Conservation (phyloP, 1,140 invertebrate genomes). For the Aphis gossypii region DNA sequence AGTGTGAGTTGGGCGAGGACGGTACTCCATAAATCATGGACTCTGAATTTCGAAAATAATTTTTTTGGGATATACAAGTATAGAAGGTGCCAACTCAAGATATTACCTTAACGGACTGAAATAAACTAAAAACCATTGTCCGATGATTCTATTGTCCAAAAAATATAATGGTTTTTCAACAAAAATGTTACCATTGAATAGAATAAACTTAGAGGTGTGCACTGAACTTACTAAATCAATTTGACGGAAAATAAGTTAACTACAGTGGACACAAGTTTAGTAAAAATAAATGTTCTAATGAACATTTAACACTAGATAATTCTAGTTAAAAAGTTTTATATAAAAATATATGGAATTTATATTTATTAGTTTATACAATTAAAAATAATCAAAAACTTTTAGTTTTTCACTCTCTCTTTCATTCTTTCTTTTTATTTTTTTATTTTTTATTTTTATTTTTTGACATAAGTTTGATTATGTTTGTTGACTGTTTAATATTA, state of each 20-base stretch:
- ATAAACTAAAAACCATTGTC: constrained; percentile 45
- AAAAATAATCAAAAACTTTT: neutral
- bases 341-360: neutral
- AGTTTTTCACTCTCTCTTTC: neutral
- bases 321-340: neutral
- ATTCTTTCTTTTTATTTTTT: too few species aligned
- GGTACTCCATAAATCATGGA: constrained; percentile 12
- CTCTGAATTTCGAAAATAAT: neutral
- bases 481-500: too few species aligned
- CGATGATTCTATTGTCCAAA: constrained; percentile 32
- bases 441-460: too few species aligned
- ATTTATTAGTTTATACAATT: neutral
- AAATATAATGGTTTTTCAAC: constrained; percentile 31
- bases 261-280: neutral
- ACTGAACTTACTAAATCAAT: constrained; percentile 19
- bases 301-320: too few species aligned
- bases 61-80: neutral
- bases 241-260: neutral
- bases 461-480: too few species aligned
- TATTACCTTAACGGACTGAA: constrained; percentile 35
- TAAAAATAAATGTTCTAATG: neutral
- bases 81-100: constrained; percentile 39
- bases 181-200: constrained; percentile 25
- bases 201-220: neutral
- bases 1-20: neutral